Evolutionary conservation across 2,113 vertebrate species (phyloP).

Genomic region (Paratilapia polleni): DNA sequence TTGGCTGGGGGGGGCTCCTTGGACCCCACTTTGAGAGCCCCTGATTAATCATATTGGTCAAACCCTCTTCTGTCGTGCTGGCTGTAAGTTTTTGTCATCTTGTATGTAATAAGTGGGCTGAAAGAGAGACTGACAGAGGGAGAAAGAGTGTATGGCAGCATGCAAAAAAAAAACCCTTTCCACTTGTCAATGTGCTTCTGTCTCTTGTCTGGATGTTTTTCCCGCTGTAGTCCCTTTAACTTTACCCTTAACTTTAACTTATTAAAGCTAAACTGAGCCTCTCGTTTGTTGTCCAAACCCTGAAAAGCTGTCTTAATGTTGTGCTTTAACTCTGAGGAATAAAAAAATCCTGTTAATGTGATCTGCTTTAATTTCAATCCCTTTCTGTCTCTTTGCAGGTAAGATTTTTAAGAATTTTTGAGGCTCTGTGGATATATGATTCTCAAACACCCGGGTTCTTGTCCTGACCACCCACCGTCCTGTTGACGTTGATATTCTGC

Average conservation of each 20-base stretch:
- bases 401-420: not conserved
- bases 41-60: slow-evolving; percentile 7
- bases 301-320: not conserved
- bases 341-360: not conserved
- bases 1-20: not conserved
- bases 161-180: slow-evolving; percentile 31
- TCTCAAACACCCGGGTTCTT: not conserved
- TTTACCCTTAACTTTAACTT: slow-evolving; percentile 10
- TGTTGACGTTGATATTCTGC: not conserved
- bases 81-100: not conserved
- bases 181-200: slow-evolving; percentile 43
- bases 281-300: not conserved
- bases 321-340: not conserved
- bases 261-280: not conserved
- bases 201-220: slow-evolving; percentile 21
- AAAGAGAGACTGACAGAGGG: not conserved
- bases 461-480: not conserved
- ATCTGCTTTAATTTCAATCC: not conserved
- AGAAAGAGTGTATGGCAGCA: slow-evolving; percentile 26
- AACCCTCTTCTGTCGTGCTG: slow-evolving; percentile 7
- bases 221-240: slow-evolving; percentile 23
- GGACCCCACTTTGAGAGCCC: not conserved
- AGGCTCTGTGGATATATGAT: not conserved
- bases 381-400: slow-evolving; percentile 19
- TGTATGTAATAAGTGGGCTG: not conserved